phyloP scores from a whole-genome alignment of 1,140 invertebrate genomes.

The Carcinoscorpius rotundicauda region DNA sequence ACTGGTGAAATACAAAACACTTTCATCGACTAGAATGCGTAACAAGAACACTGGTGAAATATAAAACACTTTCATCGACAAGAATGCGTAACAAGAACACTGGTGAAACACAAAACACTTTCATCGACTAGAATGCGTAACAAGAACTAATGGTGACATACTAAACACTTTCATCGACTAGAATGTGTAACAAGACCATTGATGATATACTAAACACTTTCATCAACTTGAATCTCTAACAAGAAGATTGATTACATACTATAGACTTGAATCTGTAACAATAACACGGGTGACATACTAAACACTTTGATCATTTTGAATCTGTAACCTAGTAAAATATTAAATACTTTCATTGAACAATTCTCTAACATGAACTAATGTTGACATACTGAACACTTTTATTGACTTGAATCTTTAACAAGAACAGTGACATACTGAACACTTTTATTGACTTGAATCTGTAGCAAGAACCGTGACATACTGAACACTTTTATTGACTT shows the following conservation, averaged over 20 bases:
- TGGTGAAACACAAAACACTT: neutral
- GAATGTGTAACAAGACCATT: neutral
- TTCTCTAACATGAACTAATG: too few relatives aligned
- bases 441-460: neutral
- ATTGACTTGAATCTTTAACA: conserved; percentile 7
- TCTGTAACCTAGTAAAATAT: too few relatives aligned
- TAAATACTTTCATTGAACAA: too few relatives aligned
- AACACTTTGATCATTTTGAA: too few relatives aligned
- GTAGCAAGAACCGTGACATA: too few relatives aligned
- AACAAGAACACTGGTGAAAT: neutral
- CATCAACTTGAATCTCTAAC: too few relatives aligned
- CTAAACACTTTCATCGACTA: neutral
- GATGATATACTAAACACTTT: too few relatives aligned
- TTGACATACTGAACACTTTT: too few relatives aligned
- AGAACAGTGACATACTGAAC: neutral
- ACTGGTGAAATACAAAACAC: neutral
- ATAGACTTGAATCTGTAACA: neutral
- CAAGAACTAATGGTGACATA: too few relatives aligned
- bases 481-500: too few relatives aligned
- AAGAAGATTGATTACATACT: neutral
- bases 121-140: neutral
- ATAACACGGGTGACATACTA: neutral
- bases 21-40: neutral
- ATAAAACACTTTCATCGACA: neutral
- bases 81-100: neutral